Evolutionary conservation across 2,888 invertebrate genomes (phyloP).

Genomic region (Apodemia duryi): DNA sequence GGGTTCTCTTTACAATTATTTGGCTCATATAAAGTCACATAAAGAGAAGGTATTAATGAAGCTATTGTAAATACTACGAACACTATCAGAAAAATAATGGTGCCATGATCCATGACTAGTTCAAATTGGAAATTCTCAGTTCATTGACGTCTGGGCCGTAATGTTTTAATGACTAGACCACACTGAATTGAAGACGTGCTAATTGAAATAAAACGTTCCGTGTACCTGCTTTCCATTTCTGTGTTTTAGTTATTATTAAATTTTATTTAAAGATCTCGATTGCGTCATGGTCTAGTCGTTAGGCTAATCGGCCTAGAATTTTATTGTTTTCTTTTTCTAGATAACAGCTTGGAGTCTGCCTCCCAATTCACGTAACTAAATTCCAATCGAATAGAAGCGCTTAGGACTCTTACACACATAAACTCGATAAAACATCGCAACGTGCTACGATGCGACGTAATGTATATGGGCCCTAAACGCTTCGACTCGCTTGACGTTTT

Average conservation of each 20-base stretch:
- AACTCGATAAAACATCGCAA: too few relatives aligned
- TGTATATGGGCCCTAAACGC: too few relatives aligned
- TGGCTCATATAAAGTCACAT: constrained; percentile 46
- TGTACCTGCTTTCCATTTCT: not conserved
- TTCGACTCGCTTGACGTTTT: too few relatives aligned
- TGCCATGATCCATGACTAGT: constrained; percentile 29
- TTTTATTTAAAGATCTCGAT: too few relatives aligned
- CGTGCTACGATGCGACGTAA: too few relatives aligned
- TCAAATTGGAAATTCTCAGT: not conserved
- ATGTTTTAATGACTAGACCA: constrained; percentile 11
- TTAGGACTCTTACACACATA: too few relatives aligned
- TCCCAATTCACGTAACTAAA: too few relatives aligned
- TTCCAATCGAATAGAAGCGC: too few relatives aligned
- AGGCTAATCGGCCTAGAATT: too few relatives aligned
- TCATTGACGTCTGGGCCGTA: constrained; percentile 8
- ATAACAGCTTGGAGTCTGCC: too few relatives aligned
- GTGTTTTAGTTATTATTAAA: not conserved
- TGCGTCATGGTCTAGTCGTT: too few relatives aligned
- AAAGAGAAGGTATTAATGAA: constrained; percentile 52
- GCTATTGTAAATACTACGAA: constrained; percentile 45
- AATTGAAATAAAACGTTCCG: not conserved
- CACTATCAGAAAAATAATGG: constrained; percentile 39
- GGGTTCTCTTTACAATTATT: constrained; percentile 51
- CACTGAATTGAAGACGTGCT: constrained; percentile 5
- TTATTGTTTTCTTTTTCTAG: too few relatives aligned